These are phyloP conservation scores for Ctena decussata DNA, from an alignment of 2,888 invertebrate genomes.

Conservation along the genomic window DNA sequence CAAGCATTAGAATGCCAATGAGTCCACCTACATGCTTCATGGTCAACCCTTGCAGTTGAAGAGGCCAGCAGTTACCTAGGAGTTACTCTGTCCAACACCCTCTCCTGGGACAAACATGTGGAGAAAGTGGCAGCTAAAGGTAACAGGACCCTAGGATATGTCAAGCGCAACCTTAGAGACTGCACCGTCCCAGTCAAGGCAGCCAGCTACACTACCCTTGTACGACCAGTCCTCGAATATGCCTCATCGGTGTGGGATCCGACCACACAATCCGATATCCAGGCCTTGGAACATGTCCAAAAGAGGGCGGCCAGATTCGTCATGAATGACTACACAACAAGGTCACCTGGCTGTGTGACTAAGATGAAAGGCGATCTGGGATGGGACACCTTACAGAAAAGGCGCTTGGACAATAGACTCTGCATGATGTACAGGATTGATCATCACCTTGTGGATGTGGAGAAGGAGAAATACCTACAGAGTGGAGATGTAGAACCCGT, in stretches of 20 bases:
- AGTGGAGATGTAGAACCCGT: constrained; percentile 9
- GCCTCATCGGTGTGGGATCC: constrained; percentile 22
- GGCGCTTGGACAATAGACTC: constrained; percentile 1
- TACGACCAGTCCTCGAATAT: constrained; percentile 20
- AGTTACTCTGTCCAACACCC: constrained; percentile 2
- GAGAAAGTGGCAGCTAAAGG: constrained; percentile 18
- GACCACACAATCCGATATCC: background rate
- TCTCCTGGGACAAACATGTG: constrained; percentile 21
- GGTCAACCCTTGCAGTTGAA: constrained; percentile 16
- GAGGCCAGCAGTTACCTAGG: constrained; percentile 6
- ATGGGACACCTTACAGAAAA: constrained; percentile 14
- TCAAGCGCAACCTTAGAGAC: constrained; percentile 23
- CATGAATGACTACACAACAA: constrained; percentile 1
- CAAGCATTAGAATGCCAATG: constrained; percentile 1
- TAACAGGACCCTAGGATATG: constrained; percentile 27
- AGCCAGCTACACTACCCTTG: constrained; percentile 15
- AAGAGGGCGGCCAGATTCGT: constrained; percentile 10
- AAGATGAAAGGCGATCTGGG: constrained; percentile 21
- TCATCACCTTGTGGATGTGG: constrained; percentile 1
- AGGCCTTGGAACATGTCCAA: constrained; percentile 11
- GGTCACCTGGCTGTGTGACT: constrained; percentile 16
- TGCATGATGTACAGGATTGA: constrained; percentile 20
- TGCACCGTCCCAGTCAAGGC: constrained; percentile 10
- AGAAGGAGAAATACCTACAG: background rate
- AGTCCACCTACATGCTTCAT: constrained; percentile 9